phyloP scores from a whole-genome alignment of 2,888 invertebrate genomes.

The Oxytorus armatus region DNA sequence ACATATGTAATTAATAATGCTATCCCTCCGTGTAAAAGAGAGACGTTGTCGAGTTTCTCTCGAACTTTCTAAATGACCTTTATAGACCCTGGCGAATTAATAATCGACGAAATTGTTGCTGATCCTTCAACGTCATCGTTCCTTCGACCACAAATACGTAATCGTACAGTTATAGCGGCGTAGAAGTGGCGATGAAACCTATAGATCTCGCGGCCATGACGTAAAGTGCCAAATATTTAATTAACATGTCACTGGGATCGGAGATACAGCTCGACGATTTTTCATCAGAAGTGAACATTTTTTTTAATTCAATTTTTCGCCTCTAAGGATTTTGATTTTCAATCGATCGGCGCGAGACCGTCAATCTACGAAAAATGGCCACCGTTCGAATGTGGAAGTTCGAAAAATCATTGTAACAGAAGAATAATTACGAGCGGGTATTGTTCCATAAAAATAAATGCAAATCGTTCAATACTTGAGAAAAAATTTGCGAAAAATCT shows the following conservation, averaged over 20 bases:
- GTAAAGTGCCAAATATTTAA: constrained; percentile 9
- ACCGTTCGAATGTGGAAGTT: too few species aligned
- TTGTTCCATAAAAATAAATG: too few species aligned
- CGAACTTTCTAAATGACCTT: constrained; percentile 54
- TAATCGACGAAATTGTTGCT: constrained; percentile 49
- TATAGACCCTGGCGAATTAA: constrained; percentile 28
- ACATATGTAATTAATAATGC: constrained; percentile 40
- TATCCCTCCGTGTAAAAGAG: not conserved
- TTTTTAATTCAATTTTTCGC: too few species aligned
- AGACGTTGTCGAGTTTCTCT: constrained; percentile 38
- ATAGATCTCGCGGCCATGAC: not conserved
- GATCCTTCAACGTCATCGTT: constrained; percentile 50
- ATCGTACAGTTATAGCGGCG: not conserved
- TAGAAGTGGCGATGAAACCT: not conserved
- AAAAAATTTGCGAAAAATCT: too few species aligned
- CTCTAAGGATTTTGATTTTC: too few species aligned
- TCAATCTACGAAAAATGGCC: too few species aligned
- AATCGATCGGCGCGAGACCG: too few species aligned
- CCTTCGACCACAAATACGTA: constrained; percentile 6
- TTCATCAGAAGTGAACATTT: too few species aligned
- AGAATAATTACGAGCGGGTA: too few species aligned
- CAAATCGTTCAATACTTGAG: too few species aligned
- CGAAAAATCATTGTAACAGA: too few species aligned
- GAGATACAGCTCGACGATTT: not conserved
- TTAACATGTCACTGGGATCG: not conserved